phyloP scores from a whole-genome alignment of 2,113 vertebrate species.

The Oreochromis spilurus region DNA sequence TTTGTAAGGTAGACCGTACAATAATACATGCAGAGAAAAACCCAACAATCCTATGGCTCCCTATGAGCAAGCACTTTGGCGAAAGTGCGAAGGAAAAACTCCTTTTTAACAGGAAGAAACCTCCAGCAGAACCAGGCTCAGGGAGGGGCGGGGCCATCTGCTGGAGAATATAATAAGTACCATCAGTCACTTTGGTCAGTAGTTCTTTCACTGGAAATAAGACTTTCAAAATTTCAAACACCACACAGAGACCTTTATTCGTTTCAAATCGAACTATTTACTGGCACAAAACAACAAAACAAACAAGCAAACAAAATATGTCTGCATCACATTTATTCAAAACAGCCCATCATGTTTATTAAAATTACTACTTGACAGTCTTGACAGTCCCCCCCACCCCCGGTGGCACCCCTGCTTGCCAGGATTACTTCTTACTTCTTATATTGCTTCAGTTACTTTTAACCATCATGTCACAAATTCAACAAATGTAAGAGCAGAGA shows the following conservation, averaged over 20 bases:
- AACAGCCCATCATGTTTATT: neutral
- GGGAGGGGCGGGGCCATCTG: neutral
- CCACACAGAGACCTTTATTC: neutral
- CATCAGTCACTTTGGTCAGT: neutral
- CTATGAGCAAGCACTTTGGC: neutral
- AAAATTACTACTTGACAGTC: neutral
- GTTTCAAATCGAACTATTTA: neutral
- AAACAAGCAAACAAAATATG: neutral
- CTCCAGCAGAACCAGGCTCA: neutral
- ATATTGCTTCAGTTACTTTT: neutral
- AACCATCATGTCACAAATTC: neutral
- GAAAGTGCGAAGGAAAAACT: neutral
- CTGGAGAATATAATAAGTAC: neutral
- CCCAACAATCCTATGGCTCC: accelerated
- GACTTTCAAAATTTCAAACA: neutral
- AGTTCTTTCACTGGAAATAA: too few species aligned
- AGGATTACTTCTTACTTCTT: neutral
- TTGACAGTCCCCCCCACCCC: neutral
- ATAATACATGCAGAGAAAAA: neutral
- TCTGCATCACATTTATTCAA: neutral
- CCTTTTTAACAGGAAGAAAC: neutral
- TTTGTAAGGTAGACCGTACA: neutral
- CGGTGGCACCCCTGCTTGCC: neutral
- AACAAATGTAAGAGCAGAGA: neutral
- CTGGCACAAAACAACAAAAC: neutral